Evolutionary conservation across 64 coral and sea anemone genomes (phyloP).

Genomic region (Stichodactyla helianthus): DNA sequence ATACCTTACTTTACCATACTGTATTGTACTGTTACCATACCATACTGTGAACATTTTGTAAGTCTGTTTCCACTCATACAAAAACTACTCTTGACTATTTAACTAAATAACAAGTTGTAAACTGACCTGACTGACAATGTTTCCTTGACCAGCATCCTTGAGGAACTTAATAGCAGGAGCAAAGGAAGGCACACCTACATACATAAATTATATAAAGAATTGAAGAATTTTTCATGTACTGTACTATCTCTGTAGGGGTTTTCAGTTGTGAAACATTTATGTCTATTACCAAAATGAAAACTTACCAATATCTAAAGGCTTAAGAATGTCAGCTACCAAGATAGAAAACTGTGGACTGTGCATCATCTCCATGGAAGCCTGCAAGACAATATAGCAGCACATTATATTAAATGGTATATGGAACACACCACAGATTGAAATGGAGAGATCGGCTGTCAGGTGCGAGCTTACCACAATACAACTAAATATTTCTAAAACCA

Average conservation of each 20-base stretch:
- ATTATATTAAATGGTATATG: not conserved
- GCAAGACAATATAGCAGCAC: not conserved
- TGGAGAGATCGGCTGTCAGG: no score
- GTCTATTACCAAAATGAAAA: not conserved
- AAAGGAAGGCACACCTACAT: constrained; percentile 90
- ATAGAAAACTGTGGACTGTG: constrained; percentile 68
- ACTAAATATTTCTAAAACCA: no score
- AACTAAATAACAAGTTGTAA: no score
- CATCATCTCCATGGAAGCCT: constrained; percentile 86
- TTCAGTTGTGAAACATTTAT: no score
- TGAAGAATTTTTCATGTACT: not conserved
- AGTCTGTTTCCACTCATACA: no score
- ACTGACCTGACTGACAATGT: constrained; percentile 88
- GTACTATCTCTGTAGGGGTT: no score
- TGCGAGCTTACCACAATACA: no score
- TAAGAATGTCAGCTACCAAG: constrained; percentile 66
- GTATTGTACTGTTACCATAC: no score
- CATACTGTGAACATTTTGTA: no score
- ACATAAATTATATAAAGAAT: not conserved
- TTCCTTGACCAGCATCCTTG: constrained; percentile 84
- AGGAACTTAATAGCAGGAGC: constrained; percentile 93
- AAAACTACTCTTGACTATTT: no score
- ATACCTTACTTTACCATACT: no score
- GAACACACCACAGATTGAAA: no score
- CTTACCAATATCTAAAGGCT: constrained; percentile 88